phyloP scores from a whole-genome alignment of 2,113 vertebrate genomes.

The Chlorodrepanis virens region DNA sequence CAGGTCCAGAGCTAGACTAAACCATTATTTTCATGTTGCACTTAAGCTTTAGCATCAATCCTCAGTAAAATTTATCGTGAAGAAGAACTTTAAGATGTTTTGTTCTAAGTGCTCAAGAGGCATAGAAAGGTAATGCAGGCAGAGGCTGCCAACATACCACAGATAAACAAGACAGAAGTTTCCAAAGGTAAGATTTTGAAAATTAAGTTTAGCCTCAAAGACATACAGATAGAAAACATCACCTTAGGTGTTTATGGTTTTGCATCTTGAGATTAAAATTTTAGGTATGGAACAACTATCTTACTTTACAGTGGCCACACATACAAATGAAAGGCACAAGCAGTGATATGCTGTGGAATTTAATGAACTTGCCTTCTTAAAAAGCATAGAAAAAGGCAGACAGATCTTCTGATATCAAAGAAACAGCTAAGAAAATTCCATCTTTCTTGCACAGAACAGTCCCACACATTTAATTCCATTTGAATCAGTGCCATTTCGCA shows the following conservation, averaged over 20 bases:
- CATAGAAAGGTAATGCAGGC: not conserved
- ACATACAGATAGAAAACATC: not conserved
- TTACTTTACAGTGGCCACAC: not conserved
- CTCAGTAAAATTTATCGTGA: not conserved
- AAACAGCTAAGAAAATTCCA: not conserved
- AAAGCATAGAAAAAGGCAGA: not conserved
- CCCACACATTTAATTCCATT: not conserved
- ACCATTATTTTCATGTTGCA: not conserved
- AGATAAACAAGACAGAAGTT: not conserved
- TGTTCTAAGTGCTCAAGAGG: not conserved
- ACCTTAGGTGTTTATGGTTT: not conserved
- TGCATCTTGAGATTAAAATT: not conserved
- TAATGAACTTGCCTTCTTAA: not conserved
- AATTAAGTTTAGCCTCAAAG: not conserved
- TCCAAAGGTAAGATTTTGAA: not conserved
- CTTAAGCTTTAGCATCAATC: not conserved
- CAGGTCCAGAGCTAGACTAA: not conserved
- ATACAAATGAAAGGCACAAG: not conserved
- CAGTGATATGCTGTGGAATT: fast-evolving
- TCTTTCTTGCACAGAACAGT: not conserved
- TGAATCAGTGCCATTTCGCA: not conserved
- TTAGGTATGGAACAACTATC: not conserved
- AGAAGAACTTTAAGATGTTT: not conserved
- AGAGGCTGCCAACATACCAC: not conserved
- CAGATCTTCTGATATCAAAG: not conserved